Evolutionary conservation across 2,888 invertebrate species (phyloP), one percentile per base, ranked within the genome.

Genomic region (Lasioglossum leucozonium): DNA sequence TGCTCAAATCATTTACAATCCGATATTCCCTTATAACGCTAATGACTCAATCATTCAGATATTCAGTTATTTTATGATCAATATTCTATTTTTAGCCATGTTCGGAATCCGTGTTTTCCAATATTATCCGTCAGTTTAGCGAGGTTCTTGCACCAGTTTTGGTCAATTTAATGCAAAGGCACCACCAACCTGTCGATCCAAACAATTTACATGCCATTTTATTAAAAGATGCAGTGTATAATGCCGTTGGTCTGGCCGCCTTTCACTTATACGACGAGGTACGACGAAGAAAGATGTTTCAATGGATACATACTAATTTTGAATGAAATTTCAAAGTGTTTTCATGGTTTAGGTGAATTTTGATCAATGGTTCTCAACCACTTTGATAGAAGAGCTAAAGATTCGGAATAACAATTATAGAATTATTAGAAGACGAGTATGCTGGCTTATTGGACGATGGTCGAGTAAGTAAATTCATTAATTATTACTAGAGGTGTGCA

Each of bases 221-320:
- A 86, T 96, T 97, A 81, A 99, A 98, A 95, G 99, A 99, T 95
- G 99, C 99, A 80, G 97, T 99, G 71, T 99, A 99, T 93, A 98
- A 98, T 95, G 99, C 99, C 0, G 97, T 98, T 16, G 98, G 99
- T 11, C 95, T 98, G 86, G 97, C 98, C 4, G 98, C 98, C 0
- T 98, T 98, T 94, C 98, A 99, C 92, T 96, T 99, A 79, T 99
- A 98, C 94, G 98, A 99, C 94, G 98, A 98, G 95, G 97, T 93
- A 85, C 62, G 40, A 13, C 22, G 22, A 69, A n/a, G 13, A 69
- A n/a, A 40, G 13, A 69, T 69, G 22, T 69, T 40, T 6, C 22
- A 11, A n/a, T n/a, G 2, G 13, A 40, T 37, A 40, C 4, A 1
- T n/a, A 13, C n/a, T 69, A 40, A n/a, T 69, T n/a, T n/a, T 69